Percentiles rank a stretch among this genome's conserved stretches.
Conservation (phyloP, 1,140 invertebrate species). For the Episyrphus balteatus region DNA sequence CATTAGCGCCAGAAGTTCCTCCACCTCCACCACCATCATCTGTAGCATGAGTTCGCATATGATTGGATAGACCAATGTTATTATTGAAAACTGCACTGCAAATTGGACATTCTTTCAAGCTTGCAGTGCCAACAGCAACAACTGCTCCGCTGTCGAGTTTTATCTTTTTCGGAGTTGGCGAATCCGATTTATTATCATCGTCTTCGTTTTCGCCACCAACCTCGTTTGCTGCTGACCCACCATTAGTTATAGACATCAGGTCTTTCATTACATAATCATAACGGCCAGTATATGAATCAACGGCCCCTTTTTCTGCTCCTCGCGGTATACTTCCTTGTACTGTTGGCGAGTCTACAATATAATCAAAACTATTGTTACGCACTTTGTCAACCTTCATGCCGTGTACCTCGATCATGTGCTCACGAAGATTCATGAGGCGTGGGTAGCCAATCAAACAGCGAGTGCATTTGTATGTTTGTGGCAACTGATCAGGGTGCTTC, state of each 20-base stretch:
- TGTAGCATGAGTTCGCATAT: constrained; percentile 28
- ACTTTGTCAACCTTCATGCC: constrained; percentile 20
- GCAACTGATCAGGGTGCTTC: constrained; percentile 35
- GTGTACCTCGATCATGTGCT: constrained; percentile 34
- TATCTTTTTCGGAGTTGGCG: constrained; percentile 25
- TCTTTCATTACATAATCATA: constrained; percentile 37
- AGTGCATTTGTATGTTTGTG: constrained; percentile 33
- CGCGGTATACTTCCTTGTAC: constrained; percentile 20
- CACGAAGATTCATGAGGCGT: constrained; percentile 28
- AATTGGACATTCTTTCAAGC: constrained; percentile 29
- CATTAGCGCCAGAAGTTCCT: background rate
- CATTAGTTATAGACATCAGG: constrained; percentile 34
- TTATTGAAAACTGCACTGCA: constrained; percentile 33
- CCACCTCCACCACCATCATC: constrained; percentile 21
- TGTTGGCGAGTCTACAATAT: constrained; percentile 31
- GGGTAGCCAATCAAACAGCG: constrained; percentile 30
- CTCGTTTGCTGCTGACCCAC: constrained; percentile 34
- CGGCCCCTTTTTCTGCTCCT: constrained; percentile 12
- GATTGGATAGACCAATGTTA: constrained; percentile 34
- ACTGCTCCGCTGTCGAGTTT: constrained; percentile 20
- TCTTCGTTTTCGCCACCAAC: constrained; percentile 20
- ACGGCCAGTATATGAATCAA: constrained; percentile 30
- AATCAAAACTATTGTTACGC: constrained; percentile 27
- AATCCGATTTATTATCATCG: constrained; percentile 14
- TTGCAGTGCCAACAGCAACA: constrained; percentile 6